Evolutionary conservation across 2,888 invertebrate species (phyloP), one percentile per base, ranked within the genome.

Genomic region (Choreutis nemorana): DNA sequence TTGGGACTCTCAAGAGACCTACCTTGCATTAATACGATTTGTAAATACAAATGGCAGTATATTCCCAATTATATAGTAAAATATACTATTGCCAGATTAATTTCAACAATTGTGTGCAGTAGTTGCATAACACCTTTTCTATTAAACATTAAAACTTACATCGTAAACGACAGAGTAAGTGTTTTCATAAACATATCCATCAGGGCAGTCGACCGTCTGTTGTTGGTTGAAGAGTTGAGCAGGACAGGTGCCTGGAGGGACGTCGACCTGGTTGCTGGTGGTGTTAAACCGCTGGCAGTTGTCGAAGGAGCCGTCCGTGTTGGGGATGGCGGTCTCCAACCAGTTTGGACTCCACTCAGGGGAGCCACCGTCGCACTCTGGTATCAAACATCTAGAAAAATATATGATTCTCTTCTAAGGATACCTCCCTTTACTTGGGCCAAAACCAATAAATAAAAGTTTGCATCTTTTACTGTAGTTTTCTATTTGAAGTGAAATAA

Each of bases 81-180:
- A n/a, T n/a, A n/a, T n/a, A n/a, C n/a, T n/a, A n/a, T n/a, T n/a
- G n/a, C n/a, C n/a, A n/a, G n/a, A n/a, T n/a, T n/a, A n/a, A n/a
- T n/a, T n/a, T n/a, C n/a, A n/a, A n/a, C n/a, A n/a, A n/a, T n/a
- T n/a, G n/a, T n/a, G n/a, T n/a, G n/a, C n/a, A n/a, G n/a, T n/a
- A n/a, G n/a, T n/a, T n/a, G n/a, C n/a, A n/a, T n/a, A n/a, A n/a
- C n/a, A n/a, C n/a, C n/a, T n/a, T n/a, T n/a, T n/a, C n/a, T n/a
- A n/a, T n/a, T n/a, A n/a, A n/a, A 16, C 3, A 11, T 10, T 15
- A 11, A 11, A 23, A 58, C 73, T 66, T 33, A 77, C 77, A 38
- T 75, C 75, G 29, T 75, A 67, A 1, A 75, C 77, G 1, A 75
- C 68, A 26, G 59, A 68, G 20, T 63, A 45, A 3, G 50, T 53